Base-by-base conservation (phyloP, 2,113 vertebrate genomes). In the Brienomyrus longianalis region DNA sequence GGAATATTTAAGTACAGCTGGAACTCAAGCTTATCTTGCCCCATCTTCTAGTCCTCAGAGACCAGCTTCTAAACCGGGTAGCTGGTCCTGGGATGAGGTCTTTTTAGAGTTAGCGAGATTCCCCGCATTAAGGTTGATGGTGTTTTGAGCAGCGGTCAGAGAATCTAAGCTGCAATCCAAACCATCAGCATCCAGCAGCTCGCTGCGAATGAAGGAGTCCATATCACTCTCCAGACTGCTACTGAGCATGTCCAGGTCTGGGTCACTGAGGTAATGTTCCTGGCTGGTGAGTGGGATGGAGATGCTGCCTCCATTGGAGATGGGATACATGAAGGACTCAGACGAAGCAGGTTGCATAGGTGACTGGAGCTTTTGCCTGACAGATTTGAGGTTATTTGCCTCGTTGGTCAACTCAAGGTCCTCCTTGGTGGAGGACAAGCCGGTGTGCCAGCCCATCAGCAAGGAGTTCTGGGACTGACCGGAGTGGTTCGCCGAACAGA, bases 131-230 rank as follows among this genome's bases (percentile, higher is more conserved):
- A 97, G 96, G 96, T 97, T 97, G 95, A 96, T 96, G 94, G 97
- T 95, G 50, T 97, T 99, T 95, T 98, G 98, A 94, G 97, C 95
- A 93, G 97, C 96, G 95, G 96, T 95, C 94, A 97, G 97, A 93
- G 97, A 96, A 94, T 99, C 98, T 94, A 99, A 99, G 95, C 98
- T 98, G 95, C 99, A 97, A 96, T 99, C 98, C 96, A 99, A 96
- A 93, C 98, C 98, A 91, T 99, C 98, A 0, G 98, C 97, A 39
- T 99, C 98, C 98, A 99, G 99, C 94, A 99, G 97, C 94, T 99
- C 98, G 51, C 97, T 99, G 92, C 97, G 97, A 90, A 99, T 98
- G 93, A 98, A 98, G 92, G 97, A 96, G 93, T 99, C 98, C 97
- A 99, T 97, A 94, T 99, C 98, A 91, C 98, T 99, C 93, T 99